A percentile compares a stretch with the other conserved stretches of the same genome.
These are phyloP conservation scores for Epizoanthus stellaris DNA, from an alignment of 92 coral and sea anemone species.

Conservation along the genomic window DNA sequence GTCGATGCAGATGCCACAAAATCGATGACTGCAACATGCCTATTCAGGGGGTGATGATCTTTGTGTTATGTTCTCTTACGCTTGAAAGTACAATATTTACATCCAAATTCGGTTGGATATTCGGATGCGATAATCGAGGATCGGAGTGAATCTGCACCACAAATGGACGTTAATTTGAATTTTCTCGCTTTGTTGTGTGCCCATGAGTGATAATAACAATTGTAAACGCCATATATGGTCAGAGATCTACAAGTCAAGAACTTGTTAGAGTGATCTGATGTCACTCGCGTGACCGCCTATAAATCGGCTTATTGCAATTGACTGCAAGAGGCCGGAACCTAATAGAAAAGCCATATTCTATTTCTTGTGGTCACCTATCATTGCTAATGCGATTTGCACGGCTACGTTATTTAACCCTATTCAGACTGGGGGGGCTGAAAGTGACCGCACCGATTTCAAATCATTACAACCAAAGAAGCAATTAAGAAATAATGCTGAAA, in stretches of 20 bases:
- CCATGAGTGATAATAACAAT: not conserved
- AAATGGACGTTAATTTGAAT: not conserved
- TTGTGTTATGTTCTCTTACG: constrained; percentile 13
- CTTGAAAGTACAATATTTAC: no score
- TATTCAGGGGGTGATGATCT: constrained; percentile 1
- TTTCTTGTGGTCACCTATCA: constrained; percentile 8
- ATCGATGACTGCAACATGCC: no score
- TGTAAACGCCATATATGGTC: constrained; percentile 1
- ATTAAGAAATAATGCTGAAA: no score
- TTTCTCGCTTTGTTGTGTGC: not conserved
- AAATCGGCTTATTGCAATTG: not conserved
- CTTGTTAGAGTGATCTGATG: constrained; percentile 12
- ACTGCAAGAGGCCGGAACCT: constrained; percentile 33
- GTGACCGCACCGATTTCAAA: no score
- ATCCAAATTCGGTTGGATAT: constrained; percentile 12
- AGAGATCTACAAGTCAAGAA: not conserved
- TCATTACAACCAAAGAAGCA: no score
- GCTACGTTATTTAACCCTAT: constrained; percentile 26
- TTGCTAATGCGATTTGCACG: constrained; percentile 38
- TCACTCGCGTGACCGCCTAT: constrained; percentile 14
- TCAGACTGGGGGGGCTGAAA: no score
- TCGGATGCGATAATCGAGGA: not conserved
- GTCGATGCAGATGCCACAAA: no score
- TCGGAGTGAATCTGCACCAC: not conserved
- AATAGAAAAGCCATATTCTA: constrained; percentile 5